These are phyloP conservation scores for Phenganax stokvisi DNA, from an alignment of 92 coral and sea anemone genomes.

Conservation along the genomic window DNA sequence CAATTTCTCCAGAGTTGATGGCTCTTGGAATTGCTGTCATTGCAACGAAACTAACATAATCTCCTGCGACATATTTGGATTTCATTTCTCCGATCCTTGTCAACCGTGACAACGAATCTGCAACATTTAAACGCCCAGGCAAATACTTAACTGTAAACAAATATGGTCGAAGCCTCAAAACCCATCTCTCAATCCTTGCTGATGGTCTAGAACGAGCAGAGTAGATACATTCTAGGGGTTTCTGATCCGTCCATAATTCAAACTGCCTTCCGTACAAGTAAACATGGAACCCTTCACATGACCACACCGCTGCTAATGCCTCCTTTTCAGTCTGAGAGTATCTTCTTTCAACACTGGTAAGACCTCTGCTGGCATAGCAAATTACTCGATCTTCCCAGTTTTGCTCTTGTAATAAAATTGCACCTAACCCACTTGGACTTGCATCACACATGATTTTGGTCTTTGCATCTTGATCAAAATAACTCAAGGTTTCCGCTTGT, in stretches of 20 bases:
- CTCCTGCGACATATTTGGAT: conserved; percentile 31
- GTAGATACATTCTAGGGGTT: conserved; percentile 46
- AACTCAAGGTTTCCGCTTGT: conserved; percentile 34
- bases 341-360: conserved; percentile 39
- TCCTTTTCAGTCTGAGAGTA: conserved; percentile 51
- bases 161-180: conserved; percentile 44
- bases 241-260: conserved; percentile 24
- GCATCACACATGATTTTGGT: conserved; percentile 48
- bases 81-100: conserved; percentile 24
- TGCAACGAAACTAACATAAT: conserved; percentile 41
- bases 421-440: conserved; percentile 57
- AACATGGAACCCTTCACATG: conserved; percentile 1
- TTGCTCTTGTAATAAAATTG: conserved; percentile 38
- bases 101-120: conserved; percentile 38
- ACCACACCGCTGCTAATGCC: conserved; percentile 21
- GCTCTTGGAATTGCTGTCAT: conserved; percentile 53
- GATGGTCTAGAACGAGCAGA: conserved; percentile 46
- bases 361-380: conserved; percentile 43
- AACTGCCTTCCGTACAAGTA: conserved; percentile 16
- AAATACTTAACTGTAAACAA: conserved; percentile 41
- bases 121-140: no score
- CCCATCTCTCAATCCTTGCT: conserved; percentile 48
- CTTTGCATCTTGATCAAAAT: conserved; percentile 39
- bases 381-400: conserved; percentile 40
- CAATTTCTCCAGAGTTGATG: conserved; percentile 44